Conservation (phyloP, 2,888 invertebrate genomes). For the Andrena minutula region DNA sequence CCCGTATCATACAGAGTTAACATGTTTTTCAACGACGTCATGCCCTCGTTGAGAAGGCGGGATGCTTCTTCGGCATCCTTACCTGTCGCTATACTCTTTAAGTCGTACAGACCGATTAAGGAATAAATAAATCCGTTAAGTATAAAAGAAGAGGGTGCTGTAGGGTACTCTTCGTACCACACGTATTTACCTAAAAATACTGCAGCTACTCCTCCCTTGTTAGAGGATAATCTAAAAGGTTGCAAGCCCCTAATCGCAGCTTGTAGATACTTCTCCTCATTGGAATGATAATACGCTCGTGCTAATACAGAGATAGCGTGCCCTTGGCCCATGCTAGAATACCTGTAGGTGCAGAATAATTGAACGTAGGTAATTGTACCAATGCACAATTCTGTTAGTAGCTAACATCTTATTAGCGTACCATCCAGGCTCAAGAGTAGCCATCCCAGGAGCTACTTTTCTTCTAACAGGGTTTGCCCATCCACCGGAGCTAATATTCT, state of each 20-base stretch:
- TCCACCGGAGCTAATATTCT: slow-evolving; percentile 94
- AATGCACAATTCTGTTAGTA: too few species aligned
- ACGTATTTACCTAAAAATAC: slow-evolving; percentile 93
- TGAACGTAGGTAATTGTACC: background rate
- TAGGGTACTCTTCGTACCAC: slow-evolving; percentile 99
- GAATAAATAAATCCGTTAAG: slow-evolving; percentile 99
- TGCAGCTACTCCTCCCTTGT: slow-evolving; percentile 93
- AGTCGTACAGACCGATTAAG: slow-evolving; percentile 97
- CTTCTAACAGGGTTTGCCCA: slow-evolving; percentile 96
- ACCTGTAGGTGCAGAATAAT: slow-evolving; percentile 85
- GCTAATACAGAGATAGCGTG: slow-evolving; percentile 98
- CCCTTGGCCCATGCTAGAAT: slow-evolving; percentile 99
- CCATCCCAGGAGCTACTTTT: slow-evolving; percentile 90
- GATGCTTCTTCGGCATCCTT: slow-evolving; percentile 90
- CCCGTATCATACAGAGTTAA: slow-evolving; percentile 97
- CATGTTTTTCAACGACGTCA: slow-evolving; percentile 94
- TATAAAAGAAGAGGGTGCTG: slow-evolving; percentile 96
- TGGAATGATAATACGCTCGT: slow-evolving; percentile 94
- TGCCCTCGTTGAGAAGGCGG: slow-evolving; percentile 93
- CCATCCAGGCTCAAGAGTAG: slow-evolving; percentile 95
- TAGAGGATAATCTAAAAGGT: slow-evolving; percentile 91
- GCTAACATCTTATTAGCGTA: slow-evolving; percentile 74
- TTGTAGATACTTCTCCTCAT: slow-evolving; percentile 91
- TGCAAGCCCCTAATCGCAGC: slow-evolving; percentile 93
- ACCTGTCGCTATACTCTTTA: slow-evolving; percentile 92